Evolutionary conservation across 2,888 invertebrate species (phyloP).

Genomic region (Drosophila mimetica): DNA sequence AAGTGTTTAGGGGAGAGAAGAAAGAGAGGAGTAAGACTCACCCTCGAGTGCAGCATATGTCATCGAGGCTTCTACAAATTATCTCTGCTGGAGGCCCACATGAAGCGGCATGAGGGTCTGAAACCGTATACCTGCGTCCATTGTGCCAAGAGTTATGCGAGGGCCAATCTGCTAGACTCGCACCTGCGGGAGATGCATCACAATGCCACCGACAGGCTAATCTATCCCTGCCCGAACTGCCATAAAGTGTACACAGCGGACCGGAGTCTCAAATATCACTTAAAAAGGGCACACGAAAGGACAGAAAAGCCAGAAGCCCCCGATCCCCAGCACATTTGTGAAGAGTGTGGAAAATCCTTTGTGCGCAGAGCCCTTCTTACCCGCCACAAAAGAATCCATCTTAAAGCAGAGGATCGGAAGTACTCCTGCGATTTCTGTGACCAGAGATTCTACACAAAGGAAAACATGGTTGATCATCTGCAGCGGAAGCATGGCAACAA

Average conservation of each 20-base stretch:
- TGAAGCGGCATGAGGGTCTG: conserved; percentile 58
- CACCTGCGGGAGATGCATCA: conserved; percentile 52
- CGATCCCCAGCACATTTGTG: conserved; percentile 57
- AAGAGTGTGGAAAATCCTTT: conserved; percentile 76
- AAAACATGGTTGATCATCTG: conserved; percentile 69
- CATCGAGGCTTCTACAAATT: conserved; percentile 63
- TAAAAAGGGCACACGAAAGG: conserved; percentile 39
- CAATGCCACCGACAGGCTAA: conserved; percentile 4
- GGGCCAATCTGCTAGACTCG: conserved; percentile 42
- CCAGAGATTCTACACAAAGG: conserved; percentile 64
- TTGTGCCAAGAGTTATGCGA: conserved; percentile 54
- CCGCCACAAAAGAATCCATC: conserved; percentile 60
- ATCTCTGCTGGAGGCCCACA: conserved; percentile 60
- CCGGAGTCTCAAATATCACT: conserved; percentile 66
- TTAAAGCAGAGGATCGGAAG: conserved; percentile 27
- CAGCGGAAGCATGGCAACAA: conserved; percentile 67
- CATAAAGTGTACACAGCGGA: conserved; percentile 59
- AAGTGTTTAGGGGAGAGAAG: neutral
- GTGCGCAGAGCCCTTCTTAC: conserved; percentile 55
- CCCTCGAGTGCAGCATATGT: conserved; percentile 54
- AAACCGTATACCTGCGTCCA: conserved; percentile 54
- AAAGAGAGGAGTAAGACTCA: conserved; percentile 38
- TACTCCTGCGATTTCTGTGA: conserved; percentile 47
- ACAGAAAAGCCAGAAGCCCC: neutral
- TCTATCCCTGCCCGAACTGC: conserved; percentile 49